Conservation (phyloP, 2,888 invertebrate species). For the Choreutis nemorana region DNA sequence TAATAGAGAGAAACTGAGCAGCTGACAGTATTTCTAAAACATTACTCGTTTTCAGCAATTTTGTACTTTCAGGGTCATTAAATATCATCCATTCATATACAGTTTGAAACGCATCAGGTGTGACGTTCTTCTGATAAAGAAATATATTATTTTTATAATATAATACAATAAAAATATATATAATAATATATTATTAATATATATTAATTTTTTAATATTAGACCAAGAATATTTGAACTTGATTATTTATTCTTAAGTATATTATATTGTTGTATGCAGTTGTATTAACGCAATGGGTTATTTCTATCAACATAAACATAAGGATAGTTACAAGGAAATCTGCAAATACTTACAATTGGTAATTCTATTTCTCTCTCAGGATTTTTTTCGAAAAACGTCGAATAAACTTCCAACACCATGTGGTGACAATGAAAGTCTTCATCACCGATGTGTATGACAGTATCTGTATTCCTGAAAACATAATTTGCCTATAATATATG, state of each 20-base stretch:
- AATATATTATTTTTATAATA: slow-evolving; percentile 2
- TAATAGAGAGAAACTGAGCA: slow-evolving; percentile 74
- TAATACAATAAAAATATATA: slow-evolving; percentile 1
- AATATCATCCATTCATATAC: slow-evolving; percentile 86
- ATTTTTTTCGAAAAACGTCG: slow-evolving; percentile 67
- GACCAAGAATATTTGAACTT: too few relatives aligned
- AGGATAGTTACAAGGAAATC: background rate
- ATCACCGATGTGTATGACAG: slow-evolving; percentile 69
- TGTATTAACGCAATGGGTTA: too few relatives aligned
- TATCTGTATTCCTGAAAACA: slow-evolving; percentile 71
- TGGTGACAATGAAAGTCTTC: slow-evolving; percentile 75
- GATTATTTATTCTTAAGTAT: too few relatives aligned
- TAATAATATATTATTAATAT: background rate
- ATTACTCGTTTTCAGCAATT: slow-evolving; percentile 72
- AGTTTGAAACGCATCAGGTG: slow-evolving; percentile 70
- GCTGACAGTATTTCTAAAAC: slow-evolving; percentile 77
- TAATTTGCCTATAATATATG: background rate
- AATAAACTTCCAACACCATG: slow-evolving; percentile 75
- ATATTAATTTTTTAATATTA: too few relatives aligned
- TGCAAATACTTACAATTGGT: slow-evolving; percentile 34
- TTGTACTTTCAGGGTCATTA: slow-evolving; percentile 68
- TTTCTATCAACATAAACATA: too few relatives aligned
- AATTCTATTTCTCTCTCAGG: slow-evolving; percentile 35
- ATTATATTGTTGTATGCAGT: too few relatives aligned
- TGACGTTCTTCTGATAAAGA: slow-evolving; percentile 35